Evolutionary conservation across 2,888 invertebrate genomes (phyloP).

Genomic region (Caprella mutica): DNA sequence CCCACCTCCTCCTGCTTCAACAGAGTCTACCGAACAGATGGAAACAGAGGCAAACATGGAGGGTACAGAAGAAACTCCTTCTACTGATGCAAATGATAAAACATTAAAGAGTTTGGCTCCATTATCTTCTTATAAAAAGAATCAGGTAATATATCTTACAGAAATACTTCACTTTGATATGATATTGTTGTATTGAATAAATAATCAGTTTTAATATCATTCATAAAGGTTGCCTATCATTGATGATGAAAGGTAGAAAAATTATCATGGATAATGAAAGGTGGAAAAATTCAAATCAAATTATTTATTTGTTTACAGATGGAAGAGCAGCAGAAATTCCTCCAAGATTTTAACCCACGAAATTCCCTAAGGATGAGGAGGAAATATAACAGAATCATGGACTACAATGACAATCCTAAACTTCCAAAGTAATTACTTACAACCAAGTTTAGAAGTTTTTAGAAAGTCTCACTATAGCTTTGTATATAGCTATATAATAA

Average conservation of each 20-base stretch:
- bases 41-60: too few relatives aligned
- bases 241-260: background rate
- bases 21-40: too few relatives aligned
- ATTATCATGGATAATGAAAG: background rate
- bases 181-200: background rate
- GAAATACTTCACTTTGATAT: background rate
- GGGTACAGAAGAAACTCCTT: too few relatives aligned
- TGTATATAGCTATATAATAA: too few relatives aligned
- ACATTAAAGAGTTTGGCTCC: background rate
- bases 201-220: too few relatives aligned
- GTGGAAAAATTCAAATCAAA: background rate
- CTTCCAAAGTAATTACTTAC: too few relatives aligned
- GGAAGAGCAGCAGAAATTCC: conserved; percentile 15
- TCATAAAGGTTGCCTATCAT: too few relatives aligned
- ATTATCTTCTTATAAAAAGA: background rate
- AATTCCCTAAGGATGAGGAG: conserved; percentile 23
- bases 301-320: background rate
- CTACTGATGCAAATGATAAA: background rate
- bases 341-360: conserved; percentile 28
- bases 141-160: background rate
- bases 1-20: too few relatives aligned
- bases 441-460: too few relatives aligned
- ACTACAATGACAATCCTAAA: conserved; percentile 21
- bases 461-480: too few relatives aligned
- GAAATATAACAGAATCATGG: conserved; percentile 29